Conservation (phyloP, 2,113 vertebrate genomes). For the Hippocampus zosterae region DNA sequence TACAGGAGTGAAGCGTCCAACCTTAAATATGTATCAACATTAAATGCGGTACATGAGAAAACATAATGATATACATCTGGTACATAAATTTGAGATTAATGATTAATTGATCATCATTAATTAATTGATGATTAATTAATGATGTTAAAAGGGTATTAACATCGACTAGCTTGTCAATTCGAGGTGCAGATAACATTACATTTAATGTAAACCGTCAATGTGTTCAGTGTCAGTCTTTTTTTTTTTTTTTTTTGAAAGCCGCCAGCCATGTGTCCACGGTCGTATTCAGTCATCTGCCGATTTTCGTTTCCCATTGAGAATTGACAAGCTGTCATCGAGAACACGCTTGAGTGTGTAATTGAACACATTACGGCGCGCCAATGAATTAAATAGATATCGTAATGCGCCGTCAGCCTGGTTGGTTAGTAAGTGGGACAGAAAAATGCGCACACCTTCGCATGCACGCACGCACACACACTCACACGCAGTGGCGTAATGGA, state of each 20-base stretch:
- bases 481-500: constrained; percentile 21
- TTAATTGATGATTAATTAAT: no score
- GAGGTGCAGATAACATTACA: background rate
- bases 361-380: constrained; percentile 23
- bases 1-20: no score
- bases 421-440: constrained; percentile 30
- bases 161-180: background rate
- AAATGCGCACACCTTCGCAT: constrained; percentile 13
- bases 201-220: background rate
- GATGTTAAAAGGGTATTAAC: background rate
- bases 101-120: no score
- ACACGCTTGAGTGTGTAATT: constrained; percentile 10
- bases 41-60: no score
- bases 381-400: constrained; percentile 31
- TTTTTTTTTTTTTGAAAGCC: background rate
- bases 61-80: no score
- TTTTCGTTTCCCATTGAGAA: background rate
- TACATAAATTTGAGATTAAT: no score
- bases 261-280: background rate
- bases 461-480: background rate
- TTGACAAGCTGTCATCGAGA: constrained; percentile 9
- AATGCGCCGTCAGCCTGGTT: constrained; percentile 31
- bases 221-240: background rate
- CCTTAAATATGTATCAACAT: no score
- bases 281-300: background rate